Evolutionary conservation across 2,888 invertebrate species (phyloP), one percentile per base, ranked within the genome.

Genomic region (Amphipyra tragopoginis): DNA sequence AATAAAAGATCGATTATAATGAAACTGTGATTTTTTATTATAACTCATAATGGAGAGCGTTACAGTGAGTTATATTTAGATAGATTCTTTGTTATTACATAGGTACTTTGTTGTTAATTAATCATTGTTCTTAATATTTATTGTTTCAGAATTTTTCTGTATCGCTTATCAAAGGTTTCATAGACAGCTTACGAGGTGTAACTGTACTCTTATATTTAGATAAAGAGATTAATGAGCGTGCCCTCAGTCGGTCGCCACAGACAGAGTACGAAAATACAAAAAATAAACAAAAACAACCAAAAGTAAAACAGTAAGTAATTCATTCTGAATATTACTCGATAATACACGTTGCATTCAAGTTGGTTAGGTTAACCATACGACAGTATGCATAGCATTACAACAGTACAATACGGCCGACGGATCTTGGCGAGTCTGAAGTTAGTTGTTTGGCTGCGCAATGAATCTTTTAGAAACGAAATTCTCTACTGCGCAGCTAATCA

Each of bases 111-210:
- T 56, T 60, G 60, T 56, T 63, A 53, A 63, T 59, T 69, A 54
- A 74, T 75, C 79, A 72, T 81, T 83, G 77, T 80, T 83, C 60
- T 73, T 55, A 45, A 57, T 73, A 76, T 80, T 84, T 84, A 82
- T 85, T 84, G 81, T 95, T 96, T 79, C 91, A 97, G 97, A 96
- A 95, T 86, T 95, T 97, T 86, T 88, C 96, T 63, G 91, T 95
- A 82, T 96, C 97, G 60, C 91, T 97, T 79, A 95, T 96, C 78
- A 96, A 96, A 87, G 98, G 98, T 6, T 93, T 97, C 68, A 95
- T 96, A 84, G 98, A 98, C 89, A 98, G 98, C 88, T 95, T 98
- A 72, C 96, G 96, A 82, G 98, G 98, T 71, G 96, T 97, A 81
- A 94, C 96, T 14, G 96, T 97, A 58, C 95, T 98, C 73, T 96